Evolutionary conservation across 2,888 invertebrate genomes (phyloP), one percentile per base, ranked within the genome.

Genomic region (Tenthredo scrophulariae): DNA sequence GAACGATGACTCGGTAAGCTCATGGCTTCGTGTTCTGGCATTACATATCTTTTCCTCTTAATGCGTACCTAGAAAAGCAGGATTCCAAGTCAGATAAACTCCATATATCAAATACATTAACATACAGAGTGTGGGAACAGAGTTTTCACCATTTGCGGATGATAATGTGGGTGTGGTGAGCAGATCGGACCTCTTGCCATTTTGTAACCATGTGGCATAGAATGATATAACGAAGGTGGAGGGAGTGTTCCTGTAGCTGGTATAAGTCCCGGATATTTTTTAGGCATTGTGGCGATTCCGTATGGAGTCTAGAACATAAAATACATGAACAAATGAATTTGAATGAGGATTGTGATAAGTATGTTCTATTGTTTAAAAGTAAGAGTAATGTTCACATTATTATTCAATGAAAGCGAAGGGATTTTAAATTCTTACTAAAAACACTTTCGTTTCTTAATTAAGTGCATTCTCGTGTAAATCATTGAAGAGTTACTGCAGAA

Each of bases 1-100:
- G 83, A 54, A 26, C 83, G 83, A 29, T 83, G 83, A 40, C n/a
- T 83, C n/a, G 83, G 83, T 46, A 83, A 50, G n/a, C 83, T 83
- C 67, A 67, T 83, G 18, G 83, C 43, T 83, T 46, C 83, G 7
- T 83, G 70, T 29, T 83, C 65, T 10, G 83, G 33, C 50, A 46
- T 33, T 29, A 43, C 29, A 40, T 83, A 83, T 15, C 83, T 83
- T 22, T 83, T 83, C 13, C 83, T 67, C 67, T 83, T 83, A 37
- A 83, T 83, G 43, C 83, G 83, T 46, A 83, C 70, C 83, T 83
- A 15, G 9, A 50, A 29, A 50, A 83, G n/a, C n/a, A 40, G 15
- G 37, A 62, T 80, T 58, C 50, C 4, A 40, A 43, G 43, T 43
- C 43, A 43, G 22, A 29, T 54, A 26, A 77, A 77, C 54, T 33